Conservation (phyloP, 35 echinoderm and acorn worm species). For the Apostichopus californicus region DNA sequence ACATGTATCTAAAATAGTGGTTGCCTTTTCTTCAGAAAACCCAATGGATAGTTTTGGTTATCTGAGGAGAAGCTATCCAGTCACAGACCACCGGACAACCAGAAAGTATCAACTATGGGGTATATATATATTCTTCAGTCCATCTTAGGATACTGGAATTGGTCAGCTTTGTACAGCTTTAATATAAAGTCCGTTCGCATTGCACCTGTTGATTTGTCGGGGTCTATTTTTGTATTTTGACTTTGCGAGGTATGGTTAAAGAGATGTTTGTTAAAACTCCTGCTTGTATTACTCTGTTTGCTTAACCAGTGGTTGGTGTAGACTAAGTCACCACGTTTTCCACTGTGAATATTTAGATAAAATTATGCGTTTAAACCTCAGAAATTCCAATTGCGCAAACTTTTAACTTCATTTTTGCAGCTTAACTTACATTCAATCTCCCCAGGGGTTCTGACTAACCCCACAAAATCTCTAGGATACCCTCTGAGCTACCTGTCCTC, state of each 20-base stretch:
- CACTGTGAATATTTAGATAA: constrained; percentile 29
- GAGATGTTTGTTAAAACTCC: not conserved
- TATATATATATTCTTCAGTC: too few relatives aligned
- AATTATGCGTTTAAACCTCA: not conserved
- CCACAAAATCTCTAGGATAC: not conserved
- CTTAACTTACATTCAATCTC: constrained; percentile 23
- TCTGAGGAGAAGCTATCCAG: too few relatives aligned
- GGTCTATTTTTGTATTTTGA: not conserved
- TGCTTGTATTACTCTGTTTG: constrained; percentile 8
- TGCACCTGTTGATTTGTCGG: not conserved
- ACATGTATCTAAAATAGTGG: too few relatives aligned
- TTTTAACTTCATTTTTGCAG: not conserved
- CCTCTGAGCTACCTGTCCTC: not conserved
- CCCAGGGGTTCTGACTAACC: not conserved
- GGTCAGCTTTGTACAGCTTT: too few relatives aligned
- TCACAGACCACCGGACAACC: too few relatives aligned
- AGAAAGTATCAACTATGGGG: too few relatives aligned
- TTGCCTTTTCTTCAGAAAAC: too few relatives aligned
- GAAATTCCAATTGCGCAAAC: constrained; percentile 2
- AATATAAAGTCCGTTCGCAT: not conserved
- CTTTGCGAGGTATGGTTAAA: not conserved
- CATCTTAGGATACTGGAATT: too few relatives aligned
- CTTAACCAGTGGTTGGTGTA: constrained; percentile 35
- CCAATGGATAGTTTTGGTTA: too few relatives aligned
- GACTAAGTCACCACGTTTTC: not conserved